Evolutionary conservation across 2,888 invertebrate species (phyloP).

Genomic region (Osmoderma eremita): DNA sequence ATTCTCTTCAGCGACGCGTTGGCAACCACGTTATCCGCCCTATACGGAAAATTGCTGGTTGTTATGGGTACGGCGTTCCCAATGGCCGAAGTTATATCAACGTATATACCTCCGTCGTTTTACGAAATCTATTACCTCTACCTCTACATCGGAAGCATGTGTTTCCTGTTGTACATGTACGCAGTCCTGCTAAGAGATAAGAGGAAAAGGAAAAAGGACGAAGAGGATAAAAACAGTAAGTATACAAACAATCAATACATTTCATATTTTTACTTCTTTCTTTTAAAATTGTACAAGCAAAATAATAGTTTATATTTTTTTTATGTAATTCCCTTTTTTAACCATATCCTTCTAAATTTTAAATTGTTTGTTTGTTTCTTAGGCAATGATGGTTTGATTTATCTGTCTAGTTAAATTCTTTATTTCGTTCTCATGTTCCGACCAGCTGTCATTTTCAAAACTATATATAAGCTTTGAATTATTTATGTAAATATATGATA

Average conservation of each 20-base stretch:
- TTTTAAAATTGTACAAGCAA: no score
- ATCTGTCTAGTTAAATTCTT: no score
- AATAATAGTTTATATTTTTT: no score
- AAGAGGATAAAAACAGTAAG: slow-evolving; percentile 51
- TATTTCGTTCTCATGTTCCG: no score
- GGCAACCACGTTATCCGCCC: slow-evolving; percentile 88
- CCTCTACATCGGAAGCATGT: slow-evolving; percentile 75
- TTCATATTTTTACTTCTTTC: no score
- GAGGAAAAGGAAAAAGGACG: slow-evolving; percentile 56
- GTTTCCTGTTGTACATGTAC: slow-evolving; percentile 75
- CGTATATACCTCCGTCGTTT: slow-evolving; percentile 92
- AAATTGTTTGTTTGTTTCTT: no score
- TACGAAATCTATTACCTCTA: slow-evolving; percentile 82
- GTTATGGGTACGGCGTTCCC: slow-evolving; percentile 96
- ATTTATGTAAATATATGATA: no score
- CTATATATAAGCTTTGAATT: no score
- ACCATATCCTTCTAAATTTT: no score
- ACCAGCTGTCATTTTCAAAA: no score
- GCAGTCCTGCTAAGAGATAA: slow-evolving; percentile 74
- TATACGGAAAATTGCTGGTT: slow-evolving; percentile 92
- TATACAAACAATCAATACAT: slow-evolving; percentile 22
- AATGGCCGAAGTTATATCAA: slow-evolving; percentile 95
- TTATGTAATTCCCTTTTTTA: no score
- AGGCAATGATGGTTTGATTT: no score
- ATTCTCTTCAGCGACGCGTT: slow-evolving; percentile 79